These are phyloP conservation scores for Eucriotettix oculatus DNA, from an alignment of 2,888 invertebrate genomes.

Conservation along the genomic window DNA sequence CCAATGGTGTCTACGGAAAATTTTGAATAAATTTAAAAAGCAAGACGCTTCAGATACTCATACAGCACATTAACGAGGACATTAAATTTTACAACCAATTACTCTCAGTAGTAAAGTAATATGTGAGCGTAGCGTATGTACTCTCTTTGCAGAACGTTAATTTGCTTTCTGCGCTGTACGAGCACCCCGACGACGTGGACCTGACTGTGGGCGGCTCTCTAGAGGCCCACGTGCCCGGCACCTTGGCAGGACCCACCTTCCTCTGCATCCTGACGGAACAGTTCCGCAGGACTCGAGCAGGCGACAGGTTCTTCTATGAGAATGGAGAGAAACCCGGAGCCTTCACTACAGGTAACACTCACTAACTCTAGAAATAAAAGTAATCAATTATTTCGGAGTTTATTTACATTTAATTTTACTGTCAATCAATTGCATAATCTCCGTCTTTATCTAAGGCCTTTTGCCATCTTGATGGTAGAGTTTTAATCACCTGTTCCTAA, in stretches of 20 bases:
- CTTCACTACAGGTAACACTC: slow-evolving; percentile 16
- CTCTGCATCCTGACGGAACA: slow-evolving; percentile 75
- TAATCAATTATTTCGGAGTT: no score
- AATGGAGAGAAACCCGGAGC: slow-evolving; percentile 18
- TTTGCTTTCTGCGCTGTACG: slow-evolving; percentile 45
- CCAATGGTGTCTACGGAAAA: no score
- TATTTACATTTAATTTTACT: no score
- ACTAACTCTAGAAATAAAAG: no score
- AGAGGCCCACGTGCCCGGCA: slow-evolving; percentile 58
- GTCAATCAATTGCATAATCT: no score
- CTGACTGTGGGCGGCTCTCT: slow-evolving; percentile 69
- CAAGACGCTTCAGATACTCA: no score
- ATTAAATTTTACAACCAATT: no score
- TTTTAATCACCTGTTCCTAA: no score
- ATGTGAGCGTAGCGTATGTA: not conserved
- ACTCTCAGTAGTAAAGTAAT: not conserved
- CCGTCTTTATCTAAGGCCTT: no score
- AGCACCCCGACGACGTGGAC: slow-evolving; percentile 65
- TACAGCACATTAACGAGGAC: no score
- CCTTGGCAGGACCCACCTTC: slow-evolving; percentile 73
- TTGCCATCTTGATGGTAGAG: no score
- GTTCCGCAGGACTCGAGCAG: slow-evolving; percentile 68
- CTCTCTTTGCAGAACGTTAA: slow-evolving; percentile 37
- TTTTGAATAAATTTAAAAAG: no score
- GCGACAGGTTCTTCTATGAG: slow-evolving; percentile 72